Evolutionary conservation across 2,888 invertebrate species (phyloP).

Genomic region (Lagria hirta): DNA sequence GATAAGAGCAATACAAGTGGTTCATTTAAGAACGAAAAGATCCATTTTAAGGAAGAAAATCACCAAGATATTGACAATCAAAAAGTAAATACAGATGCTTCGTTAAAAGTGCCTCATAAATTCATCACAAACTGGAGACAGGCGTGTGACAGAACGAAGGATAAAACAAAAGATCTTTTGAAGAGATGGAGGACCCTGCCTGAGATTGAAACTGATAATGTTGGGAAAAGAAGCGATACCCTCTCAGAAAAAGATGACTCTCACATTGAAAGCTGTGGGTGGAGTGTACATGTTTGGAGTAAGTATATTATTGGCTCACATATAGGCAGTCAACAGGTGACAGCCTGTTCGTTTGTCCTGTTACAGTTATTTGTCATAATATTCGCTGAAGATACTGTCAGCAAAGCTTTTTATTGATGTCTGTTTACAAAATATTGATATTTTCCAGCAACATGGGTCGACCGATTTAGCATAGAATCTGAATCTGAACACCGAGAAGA

Average conservation of each 20-base stretch:
- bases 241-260: constrained; percentile 47
- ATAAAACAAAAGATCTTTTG: constrained; percentile 71
- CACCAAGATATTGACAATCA: constrained; percentile 44
- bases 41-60: constrained; percentile 48
- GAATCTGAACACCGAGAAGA: constrained; percentile 60
- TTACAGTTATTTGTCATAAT: constrained; percentile 1
- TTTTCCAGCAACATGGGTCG: constrained; percentile 70
- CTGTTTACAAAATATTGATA: constrained; percentile 1
- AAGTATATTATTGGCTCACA: constrained; percentile 48
- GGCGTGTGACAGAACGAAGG: constrained; percentile 75
- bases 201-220: constrained; percentile 56
- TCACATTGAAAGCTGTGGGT: constrained; percentile 61
- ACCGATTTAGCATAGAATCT: constrained; percentile 69
- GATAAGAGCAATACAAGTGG: constrained; percentile 49
- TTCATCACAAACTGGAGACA: constrained; percentile 74
- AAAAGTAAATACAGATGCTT: constrained; percentile 46
- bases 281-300: constrained; percentile 80
- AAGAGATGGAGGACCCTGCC: constrained; percentile 71
- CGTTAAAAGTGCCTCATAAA: constrained; percentile 67
- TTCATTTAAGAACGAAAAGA: constrained; percentile 51
- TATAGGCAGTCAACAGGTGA: too few species aligned
- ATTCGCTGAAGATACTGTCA: too few species aligned
- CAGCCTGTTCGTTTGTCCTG: too few species aligned
- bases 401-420: too few species aligned
- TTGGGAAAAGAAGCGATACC: constrained; percentile 53